These are phyloP conservation scores for Lordiphosa andalusiaca DNA, from an alignment of 2,888 invertebrate genomes.

Conservation along the genomic window DNA sequence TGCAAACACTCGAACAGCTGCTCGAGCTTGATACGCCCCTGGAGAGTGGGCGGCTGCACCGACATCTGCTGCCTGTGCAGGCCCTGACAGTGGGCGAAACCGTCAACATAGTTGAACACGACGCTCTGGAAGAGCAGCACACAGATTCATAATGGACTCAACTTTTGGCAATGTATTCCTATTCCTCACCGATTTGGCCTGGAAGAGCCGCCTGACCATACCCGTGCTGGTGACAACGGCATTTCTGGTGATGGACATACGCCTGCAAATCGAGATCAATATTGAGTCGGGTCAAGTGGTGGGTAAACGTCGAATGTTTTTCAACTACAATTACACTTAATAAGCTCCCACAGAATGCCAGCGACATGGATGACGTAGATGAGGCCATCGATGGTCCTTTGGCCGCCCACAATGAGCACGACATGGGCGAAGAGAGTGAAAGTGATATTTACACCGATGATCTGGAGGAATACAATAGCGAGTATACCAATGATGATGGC, in stretches of 20 bases:
- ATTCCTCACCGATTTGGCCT: conserved; percentile 86
- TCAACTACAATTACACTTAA: too few relatives aligned
- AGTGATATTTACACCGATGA: conserved; percentile 67
- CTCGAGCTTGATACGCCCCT: conserved; percentile 80
- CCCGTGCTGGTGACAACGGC: conserved; percentile 85
- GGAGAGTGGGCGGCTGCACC: conserved; percentile 78
- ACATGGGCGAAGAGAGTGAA: conserved; percentile 67
- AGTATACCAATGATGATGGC: conserved; percentile 61
- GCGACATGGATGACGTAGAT: conserved; percentile 70
- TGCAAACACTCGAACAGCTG: conserved; percentile 46
- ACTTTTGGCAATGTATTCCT: conserved; percentile 82
- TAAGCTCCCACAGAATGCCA: conserved; percentile 62
- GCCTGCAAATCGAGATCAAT: conserved; percentile 86
- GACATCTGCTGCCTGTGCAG: conserved; percentile 81
- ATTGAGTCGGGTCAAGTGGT: conserved; percentile 81
- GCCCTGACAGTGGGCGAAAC: conserved; percentile 82
- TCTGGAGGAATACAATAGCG: conserved; percentile 60
- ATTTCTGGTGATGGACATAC: conserved; percentile 85
- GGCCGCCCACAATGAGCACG: conserved; percentile 46
- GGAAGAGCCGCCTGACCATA: conserved; percentile 85
- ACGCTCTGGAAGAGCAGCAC: conserved; percentile 77
- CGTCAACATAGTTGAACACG: conserved; percentile 82
- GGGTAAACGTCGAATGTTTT: neutral
- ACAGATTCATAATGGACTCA: conserved; percentile 75
- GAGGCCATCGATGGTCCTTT: conserved; percentile 55